A percentile compares a stretch with the other conserved stretches of the same genome.
These are phyloP conservation scores for Penaeus vannamei DNA, from an alignment of 1,140 invertebrate genomes.

Conservation along the genomic window DNA sequence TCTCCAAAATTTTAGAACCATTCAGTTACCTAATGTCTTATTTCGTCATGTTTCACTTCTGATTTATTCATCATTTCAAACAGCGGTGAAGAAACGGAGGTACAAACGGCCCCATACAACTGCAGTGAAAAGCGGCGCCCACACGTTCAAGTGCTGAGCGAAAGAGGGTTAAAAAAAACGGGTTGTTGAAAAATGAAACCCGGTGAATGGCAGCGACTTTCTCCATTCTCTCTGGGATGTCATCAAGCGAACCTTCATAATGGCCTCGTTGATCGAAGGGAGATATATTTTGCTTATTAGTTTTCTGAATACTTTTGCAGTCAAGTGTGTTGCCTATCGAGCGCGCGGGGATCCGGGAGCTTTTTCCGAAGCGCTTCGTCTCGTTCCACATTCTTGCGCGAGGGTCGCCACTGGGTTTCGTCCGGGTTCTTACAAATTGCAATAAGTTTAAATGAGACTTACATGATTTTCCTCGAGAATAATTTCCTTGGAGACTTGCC, in stretches of 20 bases:
- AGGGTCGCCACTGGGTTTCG: background rate
- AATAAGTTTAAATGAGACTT: too few relatives aligned
- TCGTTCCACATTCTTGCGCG: background rate
- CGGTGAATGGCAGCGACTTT: slow-evolving; percentile 42
- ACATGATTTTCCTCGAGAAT: too few relatives aligned
- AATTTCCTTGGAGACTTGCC: background rate
- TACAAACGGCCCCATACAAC: too few relatives aligned
- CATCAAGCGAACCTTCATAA: slow-evolving; percentile 45
- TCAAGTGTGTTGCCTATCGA: slow-evolving; percentile 54
- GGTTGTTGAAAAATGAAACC: slow-evolving; percentile 42
- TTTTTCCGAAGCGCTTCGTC: slow-evolving; percentile 19
- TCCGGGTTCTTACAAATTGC: slow-evolving; percentile 1
- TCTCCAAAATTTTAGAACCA: background rate
- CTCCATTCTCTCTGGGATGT: slow-evolving; percentile 45
- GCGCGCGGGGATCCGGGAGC: background rate
- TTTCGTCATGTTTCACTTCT: background rate
- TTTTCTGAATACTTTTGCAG: slow-evolving; percentile 63
- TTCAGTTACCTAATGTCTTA: background rate
- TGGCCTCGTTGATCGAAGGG: slow-evolving; percentile 56
- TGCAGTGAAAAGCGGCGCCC: too few relatives aligned
- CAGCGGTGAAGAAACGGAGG: too few relatives aligned
- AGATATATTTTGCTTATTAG: slow-evolving; percentile 64
- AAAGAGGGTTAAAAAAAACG: background rate
- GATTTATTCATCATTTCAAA: background rate
- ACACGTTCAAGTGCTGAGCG: too few relatives aligned